These are phyloP conservation scores for Nibea albiflora DNA, from an alignment of 2,113 vertebrate species.

Conservation along the genomic window DNA sequence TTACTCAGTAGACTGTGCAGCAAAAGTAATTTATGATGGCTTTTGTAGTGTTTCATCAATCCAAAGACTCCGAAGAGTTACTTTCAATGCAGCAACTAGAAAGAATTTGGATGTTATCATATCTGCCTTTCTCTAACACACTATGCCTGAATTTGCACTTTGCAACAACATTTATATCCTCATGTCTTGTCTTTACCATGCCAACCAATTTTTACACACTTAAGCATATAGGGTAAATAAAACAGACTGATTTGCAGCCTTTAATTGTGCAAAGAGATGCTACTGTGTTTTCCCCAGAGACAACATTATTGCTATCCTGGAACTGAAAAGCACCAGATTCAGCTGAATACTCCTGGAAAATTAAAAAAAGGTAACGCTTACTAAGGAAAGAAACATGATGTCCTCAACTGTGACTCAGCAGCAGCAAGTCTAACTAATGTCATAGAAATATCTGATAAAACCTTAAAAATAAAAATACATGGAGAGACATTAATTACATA, in stretches of 20 bases:
- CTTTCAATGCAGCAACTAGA: background rate
- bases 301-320: background rate
- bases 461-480: background rate
- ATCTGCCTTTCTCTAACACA: background rate
- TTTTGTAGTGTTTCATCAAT: constrained; percentile 5
- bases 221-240: background rate
- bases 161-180: background rate
- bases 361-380: background rate
- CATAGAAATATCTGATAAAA: background rate
- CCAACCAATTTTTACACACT: background rate
- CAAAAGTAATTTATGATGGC: background rate
- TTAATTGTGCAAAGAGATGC: background rate
- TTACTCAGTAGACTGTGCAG: background rate
- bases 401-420: background rate
- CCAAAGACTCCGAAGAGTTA: background rate
- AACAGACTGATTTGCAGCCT: background rate
- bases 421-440: background rate
- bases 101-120: background rate
- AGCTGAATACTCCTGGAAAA: background rate
- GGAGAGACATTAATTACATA: background rate
- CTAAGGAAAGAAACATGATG: background rate
- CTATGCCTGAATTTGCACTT: background rate
- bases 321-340: background rate
- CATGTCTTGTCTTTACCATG: background rate
- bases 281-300: background rate